Evolutionary conservation across 53 echinoderm and acorn worm genomes (phyloP).

Genomic region (Crossaster papposus): DNA sequence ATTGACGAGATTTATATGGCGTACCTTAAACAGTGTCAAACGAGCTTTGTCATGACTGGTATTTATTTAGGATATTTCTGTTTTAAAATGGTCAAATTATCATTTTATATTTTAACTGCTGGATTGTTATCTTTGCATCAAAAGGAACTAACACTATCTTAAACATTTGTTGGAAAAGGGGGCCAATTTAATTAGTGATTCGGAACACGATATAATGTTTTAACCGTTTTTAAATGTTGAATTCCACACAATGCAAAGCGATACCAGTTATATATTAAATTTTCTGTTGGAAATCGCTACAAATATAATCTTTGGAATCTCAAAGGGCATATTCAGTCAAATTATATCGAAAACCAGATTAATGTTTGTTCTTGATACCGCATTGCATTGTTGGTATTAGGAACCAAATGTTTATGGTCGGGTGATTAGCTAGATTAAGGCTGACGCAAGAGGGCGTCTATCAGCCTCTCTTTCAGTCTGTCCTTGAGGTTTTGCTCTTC

Average conservation of each 20-base stretch:
- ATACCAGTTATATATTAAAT: not conserved
- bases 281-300: too few species aligned
- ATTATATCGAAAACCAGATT: not conserved
- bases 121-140: not conserved
- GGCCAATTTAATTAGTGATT: not conserved
- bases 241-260: conserved; percentile 30
- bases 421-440: conserved; percentile 41
- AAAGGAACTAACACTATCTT: not conserved
- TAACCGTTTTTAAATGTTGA: not conserved
- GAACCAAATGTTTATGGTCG: not conserved
- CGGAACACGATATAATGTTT: not conserved
- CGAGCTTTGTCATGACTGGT: too few species aligned
- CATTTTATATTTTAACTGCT: not conserved
- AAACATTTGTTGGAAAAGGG: not conserved
- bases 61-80: too few species aligned
- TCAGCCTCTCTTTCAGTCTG: conserved; percentile 62
- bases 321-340: not conserved
- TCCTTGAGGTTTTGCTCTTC: conserved; percentile 46
- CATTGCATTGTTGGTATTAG: conserved; percentile 28
- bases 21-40: too few species aligned
- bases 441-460: conserved; percentile 65
- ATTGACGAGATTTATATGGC: too few species aligned
- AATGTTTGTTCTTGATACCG: not conserved
- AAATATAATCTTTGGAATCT: not conserved
- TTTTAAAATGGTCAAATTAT: too few species aligned